Evolutionary conservation across 2,888 invertebrate genomes (phyloP).

Genomic region (Nebria brevicollis): DNA sequence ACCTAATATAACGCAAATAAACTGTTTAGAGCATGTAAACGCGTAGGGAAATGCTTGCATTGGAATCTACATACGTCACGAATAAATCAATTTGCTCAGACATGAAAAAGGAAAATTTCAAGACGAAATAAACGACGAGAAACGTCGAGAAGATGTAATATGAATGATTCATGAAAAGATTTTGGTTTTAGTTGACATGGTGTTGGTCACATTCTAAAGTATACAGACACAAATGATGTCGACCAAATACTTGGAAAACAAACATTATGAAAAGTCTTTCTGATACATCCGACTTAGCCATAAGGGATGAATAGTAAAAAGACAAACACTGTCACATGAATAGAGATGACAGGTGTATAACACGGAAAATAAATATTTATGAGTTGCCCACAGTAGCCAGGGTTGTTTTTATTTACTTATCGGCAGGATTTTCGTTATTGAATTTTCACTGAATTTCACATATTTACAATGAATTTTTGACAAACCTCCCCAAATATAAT

Average conservation of each 20-base stretch:
- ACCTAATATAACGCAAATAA: too few species aligned
- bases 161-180: not conserved
- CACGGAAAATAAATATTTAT: not conserved
- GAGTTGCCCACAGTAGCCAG: not conserved
- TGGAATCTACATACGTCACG: not conserved
- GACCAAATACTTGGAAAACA: not conserved
- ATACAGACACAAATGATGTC: not conserved
- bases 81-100: not conserved
- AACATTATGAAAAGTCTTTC: not conserved
- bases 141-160: not conserved
- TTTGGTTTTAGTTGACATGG: not conserved
- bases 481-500: not conserved
- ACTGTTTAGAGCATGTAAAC: too few species aligned
- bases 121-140: not conserved
- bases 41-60: too few species aligned
- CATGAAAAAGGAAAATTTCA: not conserved
- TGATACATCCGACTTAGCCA: not conserved
- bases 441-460: not conserved
- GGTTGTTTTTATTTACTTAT: not conserved
- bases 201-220: not conserved
- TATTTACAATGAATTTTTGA: not conserved
- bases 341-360: too few species aligned
- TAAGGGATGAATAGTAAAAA: not conserved
- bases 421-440: not conserved
- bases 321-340: not conserved